A percentile compares a stretch with the other conserved stretches of the same genome.
These are phyloP conservation scores for Bradypodion ventrale DNA, from an alignment of 2,797 vertebrate species.

Conservation along the genomic window DNA sequence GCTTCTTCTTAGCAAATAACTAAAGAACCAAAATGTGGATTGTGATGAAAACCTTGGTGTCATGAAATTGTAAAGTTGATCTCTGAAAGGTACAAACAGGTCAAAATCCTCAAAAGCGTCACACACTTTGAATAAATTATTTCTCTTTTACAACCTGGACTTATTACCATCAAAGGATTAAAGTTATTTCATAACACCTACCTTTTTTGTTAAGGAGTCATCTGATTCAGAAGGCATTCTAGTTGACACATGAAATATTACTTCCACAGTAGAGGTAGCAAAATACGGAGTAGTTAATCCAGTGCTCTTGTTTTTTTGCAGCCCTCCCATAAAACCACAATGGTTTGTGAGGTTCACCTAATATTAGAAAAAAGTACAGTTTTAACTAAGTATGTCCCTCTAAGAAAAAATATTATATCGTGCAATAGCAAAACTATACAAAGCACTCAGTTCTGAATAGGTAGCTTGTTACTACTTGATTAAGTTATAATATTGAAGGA, in stretches of 20 bases:
- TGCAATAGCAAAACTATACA: constrained; percentile 1
- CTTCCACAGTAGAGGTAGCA: constrained; percentile 96
- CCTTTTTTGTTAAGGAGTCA: constrained; percentile 97
- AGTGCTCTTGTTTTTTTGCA: constrained; percentile 96
- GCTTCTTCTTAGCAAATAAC: too few species aligned
- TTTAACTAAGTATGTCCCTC: not conserved
- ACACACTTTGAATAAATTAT: constrained; percentile 2
- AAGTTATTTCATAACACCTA: constrained; percentile 62
- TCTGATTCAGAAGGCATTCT: constrained; percentile 98
- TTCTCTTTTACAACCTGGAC: constrained; percentile 26
- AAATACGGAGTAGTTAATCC: constrained; percentile 95
- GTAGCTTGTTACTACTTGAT: constrained; percentile 8
- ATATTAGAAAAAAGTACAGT: constrained; percentile 5
- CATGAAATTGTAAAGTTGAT: not conserved
- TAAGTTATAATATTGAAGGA: constrained; percentile 43
- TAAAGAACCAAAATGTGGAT: not conserved
- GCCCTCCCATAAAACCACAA: constrained; percentile 97
- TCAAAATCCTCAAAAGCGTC: constrained; percentile 1
- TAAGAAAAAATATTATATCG: not conserved
- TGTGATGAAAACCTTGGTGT: constrained; percentile 25
- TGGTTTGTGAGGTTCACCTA: constrained; percentile 96
- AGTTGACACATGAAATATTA: constrained; percentile 97
- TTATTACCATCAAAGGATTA: constrained; percentile 27
- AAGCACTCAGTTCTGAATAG: constrained; percentile 23
- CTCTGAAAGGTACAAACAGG: not conserved